These are phyloP conservation scores for Liparis tanakae DNA, from an alignment of 2,797 vertebrate genomes.

Conservation along the genomic window DNA sequence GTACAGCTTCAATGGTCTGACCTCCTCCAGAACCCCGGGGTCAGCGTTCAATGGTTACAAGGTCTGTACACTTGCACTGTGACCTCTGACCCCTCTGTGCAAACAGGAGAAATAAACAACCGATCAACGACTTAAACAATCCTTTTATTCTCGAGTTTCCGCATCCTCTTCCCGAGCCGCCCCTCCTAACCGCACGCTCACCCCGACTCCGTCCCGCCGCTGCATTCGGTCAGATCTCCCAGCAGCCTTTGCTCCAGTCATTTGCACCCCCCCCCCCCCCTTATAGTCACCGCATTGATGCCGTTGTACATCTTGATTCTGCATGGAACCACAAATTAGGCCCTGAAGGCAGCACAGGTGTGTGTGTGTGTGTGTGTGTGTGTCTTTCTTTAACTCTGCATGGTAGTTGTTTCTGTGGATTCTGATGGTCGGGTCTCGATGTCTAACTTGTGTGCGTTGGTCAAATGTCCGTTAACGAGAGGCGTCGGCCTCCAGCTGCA, in stretches of 20 bases:
- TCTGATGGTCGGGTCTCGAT: neutral
- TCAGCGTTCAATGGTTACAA: constrained; percentile 85
- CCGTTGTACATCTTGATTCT: neutral
- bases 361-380: constrained; percentile 7
- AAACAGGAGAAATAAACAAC: neutral
- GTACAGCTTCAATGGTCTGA: constrained; percentile 74
- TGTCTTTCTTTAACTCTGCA: neutral
- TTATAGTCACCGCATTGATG: too few relatives aligned
- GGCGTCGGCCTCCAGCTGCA: neutral
- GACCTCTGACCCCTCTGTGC: neutral
- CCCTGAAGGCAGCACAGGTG: neutral
- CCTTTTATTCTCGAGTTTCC: neutral
- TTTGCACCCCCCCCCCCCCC: constrained; percentile 2
- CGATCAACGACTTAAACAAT: neutral
- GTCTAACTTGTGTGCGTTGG: neutral
- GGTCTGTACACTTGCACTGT: constrained; percentile 80
- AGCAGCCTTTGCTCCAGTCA: constrained; percentile 59
- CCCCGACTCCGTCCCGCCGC: constrained; percentile 16
- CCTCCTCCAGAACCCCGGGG: constrained; percentile 77
- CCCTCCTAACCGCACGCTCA: neutral
- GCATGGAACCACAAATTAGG: neutral
- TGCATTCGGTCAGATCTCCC: constrained; percentile 62
- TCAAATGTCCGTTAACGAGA: neutral
- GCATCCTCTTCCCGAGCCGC: constrained; percentile 4
- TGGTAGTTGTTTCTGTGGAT: neutral